Evolutionary conservation across 2,888 invertebrate genomes (phyloP), one percentile per base, ranked within the genome.

Genomic region (Teleogryllus oceanicus): DNA sequence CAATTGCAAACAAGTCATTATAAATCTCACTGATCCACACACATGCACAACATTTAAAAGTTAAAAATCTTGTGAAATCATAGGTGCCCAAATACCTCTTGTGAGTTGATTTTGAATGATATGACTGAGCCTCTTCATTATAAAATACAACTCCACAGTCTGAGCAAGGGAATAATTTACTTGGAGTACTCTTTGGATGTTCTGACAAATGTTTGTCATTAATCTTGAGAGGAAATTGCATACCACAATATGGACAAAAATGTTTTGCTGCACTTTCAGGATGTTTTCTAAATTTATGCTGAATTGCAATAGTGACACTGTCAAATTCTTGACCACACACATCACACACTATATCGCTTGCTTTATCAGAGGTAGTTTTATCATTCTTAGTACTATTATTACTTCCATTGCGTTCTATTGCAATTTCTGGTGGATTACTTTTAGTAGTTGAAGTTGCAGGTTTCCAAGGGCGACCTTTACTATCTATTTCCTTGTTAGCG

Each of bases 181-280:
- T 81, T 62, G 84, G 83, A 13, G 83, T 77, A 84, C 84, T 80
- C 83, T 83, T 83, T 12, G 86, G 85, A 83, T 92, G 91, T 11
- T 86, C 88, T 78, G 86, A 84, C 82, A 91, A 85, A 84, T 92
- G 92, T 83, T 89, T 90, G 84, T 92, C 91, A 83, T 91, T 82
- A 81, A 85, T 85, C 84, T 91, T 91, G 85, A 92, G 87, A 13
- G 92, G 92, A 85, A 92, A 92, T 79, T 92, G 90, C 88, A 91
- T 92, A 12, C 92, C 92, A 85, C 92, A 92, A 87, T 90, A 90
- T 49, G 90, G 89, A 82, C 92, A 92, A 85, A 91, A 92, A 85
- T 91, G 89, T 85, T 92, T 92, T 37, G 89, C 88, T 77, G 89
- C 89, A 84, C 90, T 90, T 82, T 90, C 89, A 2, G 91, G 91